phyloP scores from a whole-genome alignment of 2,113 vertebrate species.

The Procavia capensis region DNA sequence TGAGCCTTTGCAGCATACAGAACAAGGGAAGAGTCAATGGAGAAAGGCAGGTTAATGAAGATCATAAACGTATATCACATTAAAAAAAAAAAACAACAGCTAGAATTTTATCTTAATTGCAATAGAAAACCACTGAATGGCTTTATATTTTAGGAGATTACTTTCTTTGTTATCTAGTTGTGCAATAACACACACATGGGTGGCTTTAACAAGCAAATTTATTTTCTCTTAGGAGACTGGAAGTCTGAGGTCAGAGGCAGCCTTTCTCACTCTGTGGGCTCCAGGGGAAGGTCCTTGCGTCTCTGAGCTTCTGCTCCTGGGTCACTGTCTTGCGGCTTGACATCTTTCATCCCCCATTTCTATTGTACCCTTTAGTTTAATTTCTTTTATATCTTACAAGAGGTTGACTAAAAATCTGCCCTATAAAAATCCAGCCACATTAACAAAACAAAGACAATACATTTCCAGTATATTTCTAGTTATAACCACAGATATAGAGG shows the following conservation, averaged over 20 bases:
- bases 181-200: background rate
- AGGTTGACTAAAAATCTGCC: background rate
- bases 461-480: too few species aligned
- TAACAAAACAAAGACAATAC: background rate
- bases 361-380: background rate
- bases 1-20: background rate
- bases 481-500: background rate
- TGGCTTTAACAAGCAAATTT: background rate
- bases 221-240: background rate
- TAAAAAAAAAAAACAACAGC: background rate
- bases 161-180: background rate
- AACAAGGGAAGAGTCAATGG: background rate
- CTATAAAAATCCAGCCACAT: background rate
- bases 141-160: background rate
- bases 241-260: background rate
- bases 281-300: background rate
- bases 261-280: too few species aligned
- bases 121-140: background rate
- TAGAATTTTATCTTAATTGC: background rate
- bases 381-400: background rate
- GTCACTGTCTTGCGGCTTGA: background rate
- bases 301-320: background rate
- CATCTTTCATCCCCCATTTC: background rate
- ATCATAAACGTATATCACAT: background rate
- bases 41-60: background rate